Percentiles rank a stretch among this genome's conserved stretches.
phyloP scores from a whole-genome alignment of 2,888 invertebrate species.

The Neuroscelio doddi region DNA sequence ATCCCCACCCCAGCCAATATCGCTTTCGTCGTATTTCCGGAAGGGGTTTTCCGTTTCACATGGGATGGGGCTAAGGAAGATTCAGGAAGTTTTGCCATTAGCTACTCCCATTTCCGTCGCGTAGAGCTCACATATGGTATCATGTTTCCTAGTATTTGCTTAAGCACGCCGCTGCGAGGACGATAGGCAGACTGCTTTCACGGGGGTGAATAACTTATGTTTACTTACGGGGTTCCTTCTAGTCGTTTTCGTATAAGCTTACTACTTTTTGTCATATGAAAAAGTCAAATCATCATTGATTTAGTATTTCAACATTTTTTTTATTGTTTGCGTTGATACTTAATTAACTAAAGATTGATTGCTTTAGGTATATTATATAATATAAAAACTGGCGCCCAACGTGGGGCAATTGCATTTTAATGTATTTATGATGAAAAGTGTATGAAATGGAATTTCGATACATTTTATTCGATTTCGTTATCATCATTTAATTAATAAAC shows the following conservation, averaged over 20 bases:
- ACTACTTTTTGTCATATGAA: slow-evolving; percentile 36
- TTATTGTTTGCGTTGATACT: no score
- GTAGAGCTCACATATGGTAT: slow-evolving; percentile 61
- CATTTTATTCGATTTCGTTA: no score
- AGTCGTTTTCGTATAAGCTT: slow-evolving; percentile 21
- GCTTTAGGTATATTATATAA: no score
- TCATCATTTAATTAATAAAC: no score
- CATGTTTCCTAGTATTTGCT: slow-evolving; percentile 62
- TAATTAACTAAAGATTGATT: no score
- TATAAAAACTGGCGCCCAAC: no score
- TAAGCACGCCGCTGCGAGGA: slow-evolving; percentile 56
- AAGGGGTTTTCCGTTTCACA: slow-evolving; percentile 41
- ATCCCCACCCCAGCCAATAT: slow-evolving; percentile 41
- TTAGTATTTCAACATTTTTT: no score
- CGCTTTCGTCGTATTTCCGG: slow-evolving; percentile 45
- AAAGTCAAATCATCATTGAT: slow-evolving; percentile 18
- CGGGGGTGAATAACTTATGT: slow-evolving; percentile 67
- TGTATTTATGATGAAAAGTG: no score
- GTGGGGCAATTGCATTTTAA: no score
- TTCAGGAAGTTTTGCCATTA: slow-evolving; percentile 62
- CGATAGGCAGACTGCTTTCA: slow-evolving; percentile 49
- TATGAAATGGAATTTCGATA: no score
- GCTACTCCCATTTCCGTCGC: slow-evolving; percentile 60
- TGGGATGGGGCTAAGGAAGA: slow-evolving; percentile 51
- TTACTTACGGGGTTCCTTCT: slow-evolving; percentile 56